Base-by-base conservation (phyloP, 2,113 vertebrate genomes). In the Pachypanchax playfairii region DNA sequence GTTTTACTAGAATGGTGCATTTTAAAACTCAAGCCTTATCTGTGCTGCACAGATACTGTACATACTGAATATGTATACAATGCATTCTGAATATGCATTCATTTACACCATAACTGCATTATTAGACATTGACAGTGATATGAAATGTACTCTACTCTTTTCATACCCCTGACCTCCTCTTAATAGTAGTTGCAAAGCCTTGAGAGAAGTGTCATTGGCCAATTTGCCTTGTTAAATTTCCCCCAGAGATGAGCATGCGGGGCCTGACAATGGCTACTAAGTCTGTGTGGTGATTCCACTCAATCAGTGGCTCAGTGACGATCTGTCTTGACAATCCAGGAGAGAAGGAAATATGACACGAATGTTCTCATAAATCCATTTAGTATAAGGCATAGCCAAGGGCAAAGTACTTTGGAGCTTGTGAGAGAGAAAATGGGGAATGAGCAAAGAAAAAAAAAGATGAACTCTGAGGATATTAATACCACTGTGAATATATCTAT, bases 361-460 rank as follows among this genome's bases (percentile, higher is more conserved):
- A 89, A 88, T 89, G 89, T 91, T 88, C 87, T 89, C 89, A 91
- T 91, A 89, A 91, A 92, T 92, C 91, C 88, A 82, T 91, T 90
- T 89, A 85, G 88, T 91, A 82, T 87, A 87, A 88, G 89, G 87
- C 88, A 84, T 83, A 88, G 90, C 90, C 91, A 90, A 85, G 84
- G 90, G 89, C 89, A 88, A 91, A 89, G 80, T 90, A 90, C 86
- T 90, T 90, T 90, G 65, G 77, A 87, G 89, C 77, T 78, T 78
- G 61, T 65, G 79, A 84, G 80, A 88, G 87, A 85, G 84, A 86
- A 88, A 84, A 87, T 85, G 80, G 80, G 85, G 84, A 87, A 80
- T 83, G 75, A 81, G 70, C 64, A 39, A 62, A 65, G 70, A 63
- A 53, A 36, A 73, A 75, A 82, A 78, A 83, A 81, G 88, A 87